These are phyloP conservation scores for Tyrophagus putrescentiae DNA, from an alignment of 1,140 invertebrate species.

Conservation along the genomic window DNA sequence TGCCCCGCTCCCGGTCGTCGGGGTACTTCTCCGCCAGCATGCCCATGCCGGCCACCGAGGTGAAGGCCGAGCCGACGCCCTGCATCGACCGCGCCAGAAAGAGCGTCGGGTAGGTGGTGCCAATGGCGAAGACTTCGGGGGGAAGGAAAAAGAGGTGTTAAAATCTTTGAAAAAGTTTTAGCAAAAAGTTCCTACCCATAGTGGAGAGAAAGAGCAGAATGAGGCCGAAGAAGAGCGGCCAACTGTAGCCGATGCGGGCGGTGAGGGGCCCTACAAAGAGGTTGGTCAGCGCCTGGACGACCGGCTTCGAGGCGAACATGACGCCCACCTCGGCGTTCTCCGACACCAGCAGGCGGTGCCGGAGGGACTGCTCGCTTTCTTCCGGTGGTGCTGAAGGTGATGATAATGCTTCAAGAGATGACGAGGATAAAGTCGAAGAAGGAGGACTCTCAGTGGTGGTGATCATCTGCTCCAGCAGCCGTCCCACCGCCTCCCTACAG, in stretches of 20 bases:
- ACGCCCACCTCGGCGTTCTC: conserved; percentile 91
- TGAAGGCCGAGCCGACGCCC: conserved; percentile 90
- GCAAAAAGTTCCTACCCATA: conserved; percentile 52
- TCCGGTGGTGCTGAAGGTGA: too few relatives aligned
- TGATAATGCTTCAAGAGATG: too few relatives aligned
- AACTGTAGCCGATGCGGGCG: conserved; percentile 95
- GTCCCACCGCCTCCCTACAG: too few relatives aligned
- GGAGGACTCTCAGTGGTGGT: too few relatives aligned
- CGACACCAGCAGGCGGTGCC: conserved; percentile 69
- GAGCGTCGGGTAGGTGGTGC: conserved; percentile 69
- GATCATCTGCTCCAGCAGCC: too few relatives aligned
- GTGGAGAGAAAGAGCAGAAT: conserved; percentile 97
- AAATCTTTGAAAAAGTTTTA: too few relatives aligned
- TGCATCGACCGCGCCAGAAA: conserved; percentile 85
- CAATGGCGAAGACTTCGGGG: conserved; percentile 79
- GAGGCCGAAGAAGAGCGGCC: conserved; percentile 97
- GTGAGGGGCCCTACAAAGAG: conserved; percentile 91
- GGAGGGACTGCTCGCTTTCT: too few relatives aligned
- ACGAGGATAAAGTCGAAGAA: too few relatives aligned
- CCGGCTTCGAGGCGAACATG: conserved; percentile 93
- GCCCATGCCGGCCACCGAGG: conserved; percentile 92
- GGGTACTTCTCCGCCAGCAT: conserved; percentile 90
- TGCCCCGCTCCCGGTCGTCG: conserved; percentile 84
- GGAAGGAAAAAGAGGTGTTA: conserved; percentile 16
- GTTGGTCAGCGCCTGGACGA: conserved; percentile 86